These are phyloP conservation scores for Nemopilema nomurai DNA, from an alignment of 30 jellyfish, hydroid and myxozoan genomes.

Conservation along the genomic window DNA sequence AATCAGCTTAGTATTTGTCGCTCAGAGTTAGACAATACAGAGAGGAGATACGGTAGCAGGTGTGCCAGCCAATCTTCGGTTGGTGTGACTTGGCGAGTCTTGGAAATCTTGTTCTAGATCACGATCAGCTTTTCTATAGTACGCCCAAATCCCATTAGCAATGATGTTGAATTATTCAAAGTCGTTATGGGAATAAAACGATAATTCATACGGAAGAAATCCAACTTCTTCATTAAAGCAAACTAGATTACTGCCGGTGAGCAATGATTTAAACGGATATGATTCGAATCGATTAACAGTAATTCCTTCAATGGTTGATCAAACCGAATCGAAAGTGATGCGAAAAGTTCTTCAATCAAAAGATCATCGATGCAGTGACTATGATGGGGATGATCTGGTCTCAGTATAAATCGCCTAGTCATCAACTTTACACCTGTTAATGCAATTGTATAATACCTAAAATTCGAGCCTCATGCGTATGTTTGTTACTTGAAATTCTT, in stretches of 20 bases:
- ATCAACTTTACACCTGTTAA: no score
- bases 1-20: background rate
- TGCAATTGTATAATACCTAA: no score
- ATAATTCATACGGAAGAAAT: background rate
- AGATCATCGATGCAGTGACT: no score
- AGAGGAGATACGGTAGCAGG: background rate
- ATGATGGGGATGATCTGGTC: no score
- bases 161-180: background rate
- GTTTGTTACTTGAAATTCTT: no score
- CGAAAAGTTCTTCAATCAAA: no score
- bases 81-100: background rate
- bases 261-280: background rate
- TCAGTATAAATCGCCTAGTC: no score
- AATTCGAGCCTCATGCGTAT: no score
- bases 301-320: no score
- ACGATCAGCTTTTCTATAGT: background rate
- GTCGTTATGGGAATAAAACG: background rate
- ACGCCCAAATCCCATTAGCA: background rate
- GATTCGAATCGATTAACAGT: background rate
- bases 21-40: background rate
- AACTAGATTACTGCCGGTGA: background rate
- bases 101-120: background rate
- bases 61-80: background rate
- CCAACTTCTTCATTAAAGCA: background rate
- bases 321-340: no score